Percentiles rank a stretch among this genome's conserved stretches.
Conservation (phyloP, 2,113 vertebrate species). For the Cynoglossus semilaevis region DNA sequence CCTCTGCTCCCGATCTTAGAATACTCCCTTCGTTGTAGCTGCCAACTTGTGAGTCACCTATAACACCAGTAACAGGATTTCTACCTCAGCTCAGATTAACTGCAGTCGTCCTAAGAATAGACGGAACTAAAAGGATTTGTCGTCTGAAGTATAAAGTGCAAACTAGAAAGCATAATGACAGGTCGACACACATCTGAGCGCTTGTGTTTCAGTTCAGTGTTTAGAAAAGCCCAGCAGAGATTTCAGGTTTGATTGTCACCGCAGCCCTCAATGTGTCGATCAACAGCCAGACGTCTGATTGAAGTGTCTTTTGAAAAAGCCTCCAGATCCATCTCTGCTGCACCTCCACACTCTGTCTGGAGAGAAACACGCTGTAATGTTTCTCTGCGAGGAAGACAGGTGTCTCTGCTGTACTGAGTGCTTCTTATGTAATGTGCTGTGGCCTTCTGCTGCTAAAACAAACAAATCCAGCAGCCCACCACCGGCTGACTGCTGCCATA, state of each 20-base stretch:
- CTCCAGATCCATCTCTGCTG: slow-evolving; percentile 17
- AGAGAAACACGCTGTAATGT: slow-evolving; percentile 32
- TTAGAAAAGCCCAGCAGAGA: slow-evolving; percentile 6
- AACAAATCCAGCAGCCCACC: slow-evolving; percentile 65
- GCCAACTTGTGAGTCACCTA: no score
- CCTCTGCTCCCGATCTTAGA: no score
- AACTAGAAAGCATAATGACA: neutral
- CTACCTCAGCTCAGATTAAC: neutral
- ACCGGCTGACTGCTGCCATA: slow-evolving; percentile 57
- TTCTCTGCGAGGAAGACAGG: slow-evolving; percentile 52
- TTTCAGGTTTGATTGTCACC: slow-evolving; percentile 14
- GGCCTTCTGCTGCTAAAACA: slow-evolving; percentile 68
- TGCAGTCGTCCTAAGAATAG: neutral
- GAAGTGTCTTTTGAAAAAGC: slow-evolving; percentile 29
- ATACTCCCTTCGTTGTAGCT: no score
- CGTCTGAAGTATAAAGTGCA: neutral
- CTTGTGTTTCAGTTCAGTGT: slow-evolving; percentile 2
- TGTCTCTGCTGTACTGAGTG: slow-evolving; percentile 61
- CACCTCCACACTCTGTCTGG: slow-evolving; percentile 39
- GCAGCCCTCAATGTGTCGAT: slow-evolving; percentile 21
- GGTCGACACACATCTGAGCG: slow-evolving; percentile 25
- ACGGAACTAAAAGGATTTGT: neutral
- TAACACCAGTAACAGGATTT: no score
- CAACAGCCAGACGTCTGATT: slow-evolving; percentile 25
- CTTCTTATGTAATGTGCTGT: slow-evolving; percentile 72